phyloP scores from a whole-genome alignment of 2,113 vertebrate species.

The Mustelus asterias region DNA sequence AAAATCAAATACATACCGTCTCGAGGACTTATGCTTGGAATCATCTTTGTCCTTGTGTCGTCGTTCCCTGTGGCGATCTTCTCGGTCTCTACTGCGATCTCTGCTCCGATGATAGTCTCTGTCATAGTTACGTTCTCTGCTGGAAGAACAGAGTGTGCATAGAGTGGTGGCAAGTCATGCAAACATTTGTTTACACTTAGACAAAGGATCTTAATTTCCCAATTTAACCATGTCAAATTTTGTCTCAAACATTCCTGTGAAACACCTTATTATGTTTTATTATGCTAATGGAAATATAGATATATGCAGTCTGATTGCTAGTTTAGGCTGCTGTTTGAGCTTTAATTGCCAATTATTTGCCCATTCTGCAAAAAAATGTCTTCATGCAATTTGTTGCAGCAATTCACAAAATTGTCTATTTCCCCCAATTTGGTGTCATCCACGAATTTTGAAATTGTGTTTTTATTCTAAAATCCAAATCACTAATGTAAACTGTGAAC shows the following conservation, averaged over 20 bases:
- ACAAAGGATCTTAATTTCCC: neutral
- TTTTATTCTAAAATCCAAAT: too few species aligned
- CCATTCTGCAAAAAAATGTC: too few species aligned
- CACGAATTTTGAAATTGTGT: too few species aligned
- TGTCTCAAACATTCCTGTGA: neutral
- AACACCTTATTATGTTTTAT: neutral
- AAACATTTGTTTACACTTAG: neutral
- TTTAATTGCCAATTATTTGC: too few species aligned
- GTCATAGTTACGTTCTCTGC: constrained; percentile 54
- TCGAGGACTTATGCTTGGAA: constrained; percentile 58
- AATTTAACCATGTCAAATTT: neutral
- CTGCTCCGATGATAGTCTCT: constrained; percentile 52
- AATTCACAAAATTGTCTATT: too few species aligned
- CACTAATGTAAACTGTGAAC: too few species aligned
- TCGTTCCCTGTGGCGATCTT: constrained; percentile 55
- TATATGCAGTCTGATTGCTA: neutral
- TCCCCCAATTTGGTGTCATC: too few species aligned
- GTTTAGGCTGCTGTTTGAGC: neutral
- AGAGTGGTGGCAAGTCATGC: neutral
- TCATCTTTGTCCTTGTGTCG: constrained; percentile 58
- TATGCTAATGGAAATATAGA: neutral
- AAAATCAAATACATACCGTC: constrained; percentile 46
- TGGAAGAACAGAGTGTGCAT: constrained; percentile 52
- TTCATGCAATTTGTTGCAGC: too few species aligned
- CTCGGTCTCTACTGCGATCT: constrained; percentile 51